Evolutionary conservation across 2,113 vertebrate species (phyloP).

Genomic region (Sinosuthora webbiana): DNA sequence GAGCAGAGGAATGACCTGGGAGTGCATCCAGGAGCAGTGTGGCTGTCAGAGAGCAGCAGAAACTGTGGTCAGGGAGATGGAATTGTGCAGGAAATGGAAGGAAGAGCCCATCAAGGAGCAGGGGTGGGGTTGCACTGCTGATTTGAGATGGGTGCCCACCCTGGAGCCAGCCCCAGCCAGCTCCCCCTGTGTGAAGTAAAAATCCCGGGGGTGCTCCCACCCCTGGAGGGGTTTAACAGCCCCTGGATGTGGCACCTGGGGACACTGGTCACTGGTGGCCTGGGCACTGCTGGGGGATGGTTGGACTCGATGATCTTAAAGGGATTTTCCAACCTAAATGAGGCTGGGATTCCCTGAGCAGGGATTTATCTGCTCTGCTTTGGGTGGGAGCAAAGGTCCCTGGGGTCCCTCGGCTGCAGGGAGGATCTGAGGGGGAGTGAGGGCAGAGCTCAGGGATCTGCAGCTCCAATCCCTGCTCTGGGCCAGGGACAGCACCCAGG

Average conservation of each 20-base stretch:
- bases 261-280: not conserved
- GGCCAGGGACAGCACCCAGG: too few species aligned
- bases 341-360: not conserved
- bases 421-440: not conserved
- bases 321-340: not conserved
- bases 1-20: not conserved
- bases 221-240: not conserved
- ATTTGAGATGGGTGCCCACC: not conserved
- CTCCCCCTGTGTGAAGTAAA: not conserved
- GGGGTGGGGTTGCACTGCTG: not conserved
- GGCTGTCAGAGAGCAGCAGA: not conserved
- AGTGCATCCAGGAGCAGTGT: fast-evolving
- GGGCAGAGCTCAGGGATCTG: not conserved
- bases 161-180: not conserved
- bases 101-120: not conserved
- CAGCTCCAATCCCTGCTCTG: too few species aligned
- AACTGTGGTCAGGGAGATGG: not conserved
- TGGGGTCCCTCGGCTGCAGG: not conserved
- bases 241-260: not conserved
- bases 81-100: not conserved
- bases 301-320: not conserved
- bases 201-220: not conserved
- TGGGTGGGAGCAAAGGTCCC: not conserved
- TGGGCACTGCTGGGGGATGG: not conserved
- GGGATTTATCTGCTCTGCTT: fast-evolving